Percentiles rank a stretch among this genome's conserved stretches.
Conservation (phyloP, 1,140 invertebrate genomes). For the Branchinecta lynchi region DNA sequence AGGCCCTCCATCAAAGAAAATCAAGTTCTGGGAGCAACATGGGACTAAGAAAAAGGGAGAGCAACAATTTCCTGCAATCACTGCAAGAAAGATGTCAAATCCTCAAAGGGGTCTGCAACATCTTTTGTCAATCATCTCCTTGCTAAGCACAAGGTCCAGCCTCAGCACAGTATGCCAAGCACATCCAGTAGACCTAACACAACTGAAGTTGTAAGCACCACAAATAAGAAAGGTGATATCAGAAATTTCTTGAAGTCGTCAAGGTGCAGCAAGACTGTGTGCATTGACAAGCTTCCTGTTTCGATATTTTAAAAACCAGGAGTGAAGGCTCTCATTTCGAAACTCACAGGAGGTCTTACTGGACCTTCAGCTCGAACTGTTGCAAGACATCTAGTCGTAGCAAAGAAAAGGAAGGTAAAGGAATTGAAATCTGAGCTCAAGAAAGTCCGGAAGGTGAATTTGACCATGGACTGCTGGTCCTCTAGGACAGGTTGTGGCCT, state of each 20-base stretch:
- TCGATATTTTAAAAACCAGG: slow-evolving; percentile 1
- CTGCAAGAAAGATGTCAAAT: too few relatives aligned
- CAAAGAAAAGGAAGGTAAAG: neutral
- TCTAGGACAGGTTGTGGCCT: neutral
- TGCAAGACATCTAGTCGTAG: slow-evolving; percentile 4
- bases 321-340: slow-evolving; percentile 1
- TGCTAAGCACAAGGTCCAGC: too few relatives aligned
- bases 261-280: neutral
- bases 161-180: neutral
- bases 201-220: neutral
- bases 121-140: too few relatives aligned
- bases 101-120: neutral
- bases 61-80: too few relatives aligned
- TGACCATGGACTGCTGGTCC: neutral
- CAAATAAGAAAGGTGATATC: slow-evolving; percentile 4
- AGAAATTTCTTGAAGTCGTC: neutral
- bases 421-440: neutral
- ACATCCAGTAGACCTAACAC: neutral
- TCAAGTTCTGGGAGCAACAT: too few relatives aligned
- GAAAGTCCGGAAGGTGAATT: slow-evolving; percentile 1
- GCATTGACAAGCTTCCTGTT: slow-evolving; percentile 9
- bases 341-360: slow-evolving; percentile 5
- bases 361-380: neutral
- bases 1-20: too few relatives aligned
- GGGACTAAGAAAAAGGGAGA: too few relatives aligned